Evolutionary conservation across 2,113 vertebrate species (phyloP), one percentile per base, ranked within the genome.

Genomic region (Nipponia nippon): DNA sequence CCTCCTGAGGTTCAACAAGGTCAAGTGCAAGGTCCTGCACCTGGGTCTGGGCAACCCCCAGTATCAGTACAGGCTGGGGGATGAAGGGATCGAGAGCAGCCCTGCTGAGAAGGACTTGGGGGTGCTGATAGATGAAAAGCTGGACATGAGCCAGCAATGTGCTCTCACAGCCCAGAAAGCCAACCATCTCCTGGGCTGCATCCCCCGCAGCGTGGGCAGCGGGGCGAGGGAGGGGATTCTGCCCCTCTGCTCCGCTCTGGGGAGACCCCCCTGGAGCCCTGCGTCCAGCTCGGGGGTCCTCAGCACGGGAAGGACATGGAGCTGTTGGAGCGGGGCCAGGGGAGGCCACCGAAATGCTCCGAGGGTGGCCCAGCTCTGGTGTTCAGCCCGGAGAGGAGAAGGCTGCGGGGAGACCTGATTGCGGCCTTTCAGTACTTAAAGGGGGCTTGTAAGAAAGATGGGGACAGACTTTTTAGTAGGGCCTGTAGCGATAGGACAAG

Each of bases 11-110:
- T 34, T 47, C 86, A 55, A 34, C 56, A 63, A 50, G 44, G 58
- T 15, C 50, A 72, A 36, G 23, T 16, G 11, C 34, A 53, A 15
- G 32, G 44, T 72, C 30, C 40, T 72, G 40, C 27, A 47, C 23
- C 5, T 9, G 40, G 15, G 27, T 14, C 1, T 1, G 19, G 49
- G 49, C 40, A 80, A 27, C 14, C 10, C 18, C 66, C 4, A 0
- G 10, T 38, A 22, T 27, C 49, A 8, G 2, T 20, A 18, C 32
- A 36, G 26, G 32, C 38, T 46, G 34, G 34, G 34, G 34, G 30
- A 59, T 47, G 55, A 9, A 61, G 42, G 47, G 18, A 13, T 16
- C 1, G 10, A 29, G 38, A 58, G 44, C 52, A 66, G 59, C 36
- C 36, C 38, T 20, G 36, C 0, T 0, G 18, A 38, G 32, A 13